phyloP scores from a whole-genome alignment of 2,888 invertebrate species.

The Spisula solida region DNA sequence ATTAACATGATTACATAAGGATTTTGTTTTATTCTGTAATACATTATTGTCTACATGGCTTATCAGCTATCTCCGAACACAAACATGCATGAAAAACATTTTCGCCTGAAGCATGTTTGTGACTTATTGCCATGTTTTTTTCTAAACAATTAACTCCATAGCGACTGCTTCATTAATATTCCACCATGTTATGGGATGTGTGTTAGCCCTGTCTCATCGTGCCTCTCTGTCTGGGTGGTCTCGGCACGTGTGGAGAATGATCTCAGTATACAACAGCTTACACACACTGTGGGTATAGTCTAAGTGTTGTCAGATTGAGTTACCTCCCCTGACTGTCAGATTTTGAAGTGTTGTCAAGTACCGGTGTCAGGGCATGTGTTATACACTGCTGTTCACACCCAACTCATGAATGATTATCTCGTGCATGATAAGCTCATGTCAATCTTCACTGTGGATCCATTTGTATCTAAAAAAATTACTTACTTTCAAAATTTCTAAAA shows the following conservation, averaged over 20 bases:
- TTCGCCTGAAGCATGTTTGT: neutral
- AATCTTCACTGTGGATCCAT: neutral
- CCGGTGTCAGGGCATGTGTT: slow-evolving; percentile 3
- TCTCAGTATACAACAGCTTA: neutral
- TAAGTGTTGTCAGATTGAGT: neutral
- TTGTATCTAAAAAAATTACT: neutral
- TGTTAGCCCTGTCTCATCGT: neutral
- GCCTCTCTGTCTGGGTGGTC: neutral
- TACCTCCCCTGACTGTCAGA: slow-evolving; percentile 16
- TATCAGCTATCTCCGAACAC: neutral
- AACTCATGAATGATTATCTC: neutral
- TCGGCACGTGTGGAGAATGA: neutral
- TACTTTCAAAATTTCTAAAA: neutral
- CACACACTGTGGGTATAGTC: neutral
- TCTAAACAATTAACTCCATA: neutral
- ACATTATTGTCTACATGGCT: neutral
- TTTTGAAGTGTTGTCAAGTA: slow-evolving; percentile 16
- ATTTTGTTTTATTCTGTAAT: neutral
- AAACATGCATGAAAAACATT: slow-evolving; percentile 1
- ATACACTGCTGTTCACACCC: neutral
- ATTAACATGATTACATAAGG: neutral
- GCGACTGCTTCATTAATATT: slow-evolving; percentile 20
- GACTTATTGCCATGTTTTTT: slow-evolving; percentile 18
- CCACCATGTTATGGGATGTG: neutral
- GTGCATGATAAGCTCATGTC: neutral